phyloP scores from a whole-genome alignment of 2,113 vertebrate species.

The Platysteira castanea region DNA sequence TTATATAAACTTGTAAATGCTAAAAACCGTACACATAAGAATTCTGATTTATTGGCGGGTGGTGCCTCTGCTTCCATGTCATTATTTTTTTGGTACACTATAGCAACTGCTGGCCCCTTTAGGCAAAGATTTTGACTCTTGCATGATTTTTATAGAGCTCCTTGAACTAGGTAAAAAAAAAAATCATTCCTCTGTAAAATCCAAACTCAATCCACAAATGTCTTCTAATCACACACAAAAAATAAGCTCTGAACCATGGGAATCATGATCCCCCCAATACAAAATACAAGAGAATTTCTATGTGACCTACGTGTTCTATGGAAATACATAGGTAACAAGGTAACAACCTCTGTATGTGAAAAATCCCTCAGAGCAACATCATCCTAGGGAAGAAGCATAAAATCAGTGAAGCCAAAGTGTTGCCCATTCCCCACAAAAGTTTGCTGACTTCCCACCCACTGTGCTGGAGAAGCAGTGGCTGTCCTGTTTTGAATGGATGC shows the following conservation, averaged over 20 bases:
- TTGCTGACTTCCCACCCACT: not conserved
- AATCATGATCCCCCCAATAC: accelerated
- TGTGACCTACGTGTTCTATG: not conserved
- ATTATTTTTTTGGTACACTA: not conserved
- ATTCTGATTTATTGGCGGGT: not conserved
- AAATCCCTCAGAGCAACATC: not conserved
- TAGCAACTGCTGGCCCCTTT: not conserved
- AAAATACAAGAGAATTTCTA: not conserved
- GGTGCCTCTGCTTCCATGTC: not conserved
- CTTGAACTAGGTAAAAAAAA: not conserved
- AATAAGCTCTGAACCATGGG: not conserved
- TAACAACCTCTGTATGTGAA: not conserved
- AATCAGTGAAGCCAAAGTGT: not conserved
- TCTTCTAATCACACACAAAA: not conserved
- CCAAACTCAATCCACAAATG: not conserved
- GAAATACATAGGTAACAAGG: not conserved
- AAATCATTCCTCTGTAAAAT: not conserved
- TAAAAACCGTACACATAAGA: accelerated
- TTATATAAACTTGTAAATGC: not conserved
- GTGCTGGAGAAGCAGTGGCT: not conserved
- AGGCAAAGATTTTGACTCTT: not conserved
- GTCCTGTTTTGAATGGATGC: not conserved
- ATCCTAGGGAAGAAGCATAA: not conserved
- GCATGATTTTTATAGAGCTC: not conserved
- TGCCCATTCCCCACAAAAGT: not conserved